A percentile compares a stretch with the other conserved stretches of the same genome.
These are phyloP conservation scores for Idris sp. DNA, from an alignment of 1,140 invertebrate species.

Conservation along the genomic window DNA sequence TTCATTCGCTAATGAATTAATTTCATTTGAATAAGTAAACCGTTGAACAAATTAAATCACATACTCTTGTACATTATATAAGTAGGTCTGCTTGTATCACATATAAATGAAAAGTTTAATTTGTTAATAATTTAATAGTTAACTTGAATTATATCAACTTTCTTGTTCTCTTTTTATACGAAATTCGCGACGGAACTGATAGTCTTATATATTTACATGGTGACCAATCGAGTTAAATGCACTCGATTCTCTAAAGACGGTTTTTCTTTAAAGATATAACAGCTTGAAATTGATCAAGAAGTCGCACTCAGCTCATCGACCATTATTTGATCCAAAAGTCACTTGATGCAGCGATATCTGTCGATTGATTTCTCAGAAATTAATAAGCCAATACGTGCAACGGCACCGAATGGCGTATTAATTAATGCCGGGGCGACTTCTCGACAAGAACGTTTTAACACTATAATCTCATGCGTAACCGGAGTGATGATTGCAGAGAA, in stretches of 20 bases:
- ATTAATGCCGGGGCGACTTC: slow-evolving; percentile 59
- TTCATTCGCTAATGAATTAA: neutral
- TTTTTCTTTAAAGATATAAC: slow-evolving; percentile 48
- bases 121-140: too few relatives aligned
- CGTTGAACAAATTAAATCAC: too few relatives aligned
- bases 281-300: slow-evolving; percentile 56
- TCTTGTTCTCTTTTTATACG: slow-evolving; percentile 17
- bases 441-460: slow-evolving; percentile 51
- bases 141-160: neutral
- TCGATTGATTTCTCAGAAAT: slow-evolving; percentile 27
- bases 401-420: slow-evolving; percentile 43
- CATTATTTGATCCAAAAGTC: slow-evolving; percentile 6
- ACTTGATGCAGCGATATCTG: slow-evolving; percentile 25
- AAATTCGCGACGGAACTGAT: slow-evolving; percentile 44
- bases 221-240: slow-evolving; percentile 3
- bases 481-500: slow-evolving; percentile 59
- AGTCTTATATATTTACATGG: slow-evolving; percentile 48
- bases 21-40: too few relatives aligned
- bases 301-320: slow-evolving; percentile 16
- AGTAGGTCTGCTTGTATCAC: too few relatives aligned
- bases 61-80: too few relatives aligned
- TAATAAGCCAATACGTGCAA: too few relatives aligned
- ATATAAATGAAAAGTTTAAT: too few relatives aligned
- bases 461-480: slow-evolving; percentile 74
- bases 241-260: slow-evolving; percentile 33